A percentile compares a stretch with the other conserved stretches of the same genome.
Evolutionary conservation across 1,140 invertebrate genomes (phyloP).

Genomic region (Bombus breviceps): DNA sequence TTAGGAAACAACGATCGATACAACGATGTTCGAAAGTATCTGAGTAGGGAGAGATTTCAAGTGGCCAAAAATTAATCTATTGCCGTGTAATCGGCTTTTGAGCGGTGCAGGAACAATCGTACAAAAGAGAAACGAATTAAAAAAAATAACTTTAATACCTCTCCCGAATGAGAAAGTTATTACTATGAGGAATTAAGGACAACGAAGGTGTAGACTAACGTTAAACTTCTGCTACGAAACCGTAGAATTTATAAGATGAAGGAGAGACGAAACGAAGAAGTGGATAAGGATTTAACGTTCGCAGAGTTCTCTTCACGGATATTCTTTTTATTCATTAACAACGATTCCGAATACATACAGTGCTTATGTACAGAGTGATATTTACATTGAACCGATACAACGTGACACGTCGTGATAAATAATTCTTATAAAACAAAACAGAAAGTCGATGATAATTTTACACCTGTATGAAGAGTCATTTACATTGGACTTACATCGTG

Average conservation of each 20-base stretch:
- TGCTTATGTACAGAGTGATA: constrained; percentile 79
- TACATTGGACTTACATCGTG: constrained; percentile 55
- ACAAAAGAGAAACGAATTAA: constrained; percentile 67
- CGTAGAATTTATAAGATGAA: not conserved
- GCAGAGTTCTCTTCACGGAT: constrained; percentile 43
- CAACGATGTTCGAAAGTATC: not conserved
- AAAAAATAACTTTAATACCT: constrained; percentile 35
- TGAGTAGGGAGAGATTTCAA: constrained; percentile 8
- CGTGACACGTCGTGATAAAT: constrained; percentile 73
- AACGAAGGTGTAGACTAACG: not conserved
- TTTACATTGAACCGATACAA: constrained; percentile 76
- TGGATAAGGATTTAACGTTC: not conserved
- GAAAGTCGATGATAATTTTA: constrained; percentile 54
- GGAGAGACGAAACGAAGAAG: not conserved
- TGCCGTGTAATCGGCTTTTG: constrained; percentile 79
- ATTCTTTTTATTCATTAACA: constrained; percentile 81
- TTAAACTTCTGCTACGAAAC: not conserved
- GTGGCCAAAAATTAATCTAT: constrained; percentile 79
- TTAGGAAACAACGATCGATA: constrained; percentile 24
- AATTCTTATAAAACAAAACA: constrained; percentile 74
- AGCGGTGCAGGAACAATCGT: constrained; percentile 72
- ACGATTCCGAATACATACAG: constrained; percentile 76
- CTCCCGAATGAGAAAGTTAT: not conserved
- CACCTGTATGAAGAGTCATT: constrained; percentile 35
- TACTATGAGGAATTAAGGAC: not conserved